A percentile compares a stretch with the other conserved stretches of the same genome.
phyloP scores from a whole-genome alignment of 2,113 vertebrate species.

The Saguinus midas region DNA sequence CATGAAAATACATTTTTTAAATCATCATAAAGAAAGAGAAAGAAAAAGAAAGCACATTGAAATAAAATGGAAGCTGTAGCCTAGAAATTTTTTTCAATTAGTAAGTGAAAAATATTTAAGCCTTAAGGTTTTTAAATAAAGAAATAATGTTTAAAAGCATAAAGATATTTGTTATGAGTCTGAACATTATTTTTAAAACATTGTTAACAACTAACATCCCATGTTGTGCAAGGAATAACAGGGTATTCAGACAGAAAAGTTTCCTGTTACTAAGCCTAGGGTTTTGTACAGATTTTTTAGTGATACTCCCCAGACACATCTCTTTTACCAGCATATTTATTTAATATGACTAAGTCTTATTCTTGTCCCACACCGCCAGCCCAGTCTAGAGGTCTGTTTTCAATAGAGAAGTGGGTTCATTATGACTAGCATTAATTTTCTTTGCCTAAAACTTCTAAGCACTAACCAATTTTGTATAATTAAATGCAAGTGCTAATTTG shows the following conservation, averaged over 20 bases:
- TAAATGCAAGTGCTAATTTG: conserved; percentile 38
- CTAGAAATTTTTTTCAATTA: not conserved
- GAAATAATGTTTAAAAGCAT: not conserved
- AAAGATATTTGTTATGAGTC: not conserved
- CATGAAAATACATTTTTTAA: not conserved
- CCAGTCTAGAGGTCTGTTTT: not conserved
- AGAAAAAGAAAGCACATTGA: not conserved
- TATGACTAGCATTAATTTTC: conserved; percentile 28
- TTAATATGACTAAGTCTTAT: not conserved
- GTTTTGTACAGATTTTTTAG: not conserved
- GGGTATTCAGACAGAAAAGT: not conserved
- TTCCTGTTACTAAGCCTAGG: not conserved
- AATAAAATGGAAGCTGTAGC: not conserved
- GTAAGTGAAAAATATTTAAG: not conserved
- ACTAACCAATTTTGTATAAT: conserved; percentile 20
- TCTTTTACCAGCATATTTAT: not conserved
- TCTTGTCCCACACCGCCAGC: accelerated
- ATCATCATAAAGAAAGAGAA: not conserved
- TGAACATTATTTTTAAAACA: not conserved
- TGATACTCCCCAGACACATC: too few species aligned
- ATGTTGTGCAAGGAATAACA: not conserved
- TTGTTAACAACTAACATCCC: not conserved
- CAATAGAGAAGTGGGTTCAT: not conserved
- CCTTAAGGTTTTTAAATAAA: not conserved
- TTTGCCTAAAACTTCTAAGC: not conserved